Base-by-base conservation (phyloP, 2,888 invertebrate genomes). In the Megastigmus dorsalis region DNA sequence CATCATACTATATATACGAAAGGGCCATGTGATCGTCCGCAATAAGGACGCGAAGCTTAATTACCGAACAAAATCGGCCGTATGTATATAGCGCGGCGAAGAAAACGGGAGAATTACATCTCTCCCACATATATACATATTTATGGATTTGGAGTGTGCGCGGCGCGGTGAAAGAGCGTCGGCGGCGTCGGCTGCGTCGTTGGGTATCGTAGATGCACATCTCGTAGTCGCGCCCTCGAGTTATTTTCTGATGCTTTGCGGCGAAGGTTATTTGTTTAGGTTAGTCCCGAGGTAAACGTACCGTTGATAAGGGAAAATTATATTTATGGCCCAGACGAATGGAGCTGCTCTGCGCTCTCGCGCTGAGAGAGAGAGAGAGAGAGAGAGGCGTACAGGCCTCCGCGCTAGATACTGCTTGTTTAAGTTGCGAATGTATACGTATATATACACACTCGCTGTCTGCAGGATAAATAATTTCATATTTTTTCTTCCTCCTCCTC, bases 261-360 rank as follows among this genome's bases (percentile, higher is more conserved):
- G 74, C 78, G 33, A 75, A 59, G 71, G 67, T 76, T 76, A 78
- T 78, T 78, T 76, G 74, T 75, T 76, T 76, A 67, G 75, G 69
- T 74, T 70, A 73, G 67, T 67, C 57, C 74, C 70, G 79, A 76
- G 76, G 71, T 67, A 71, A 71, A 71, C 62, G 65, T 45, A 52
- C 67, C 72, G 73, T 76, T 78, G 80, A 80, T 80, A 78, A 80
- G 80, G 75, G 74, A 75, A 77, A 77, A 77, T 79, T 75, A 78
- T 78, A 80, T 78, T 79, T 79, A 79, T 78, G 77, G 75, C 78
- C 52, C 50, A 45, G 71, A 55, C 74, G 65, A 74, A 43, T 70
- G 59, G 65, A 52, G n/a, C n/a, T n/a, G n/a, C n/a, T n/a, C n/a
- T n/a, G n/a, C n/a, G n/a, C n/a, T n/a, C n/a, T n/a, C 45, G 52